Evolutionary conservation across 2,888 invertebrate genomes (phyloP), one percentile per base, ranked within the genome.

Genomic region (Calameuta idolon): DNA sequence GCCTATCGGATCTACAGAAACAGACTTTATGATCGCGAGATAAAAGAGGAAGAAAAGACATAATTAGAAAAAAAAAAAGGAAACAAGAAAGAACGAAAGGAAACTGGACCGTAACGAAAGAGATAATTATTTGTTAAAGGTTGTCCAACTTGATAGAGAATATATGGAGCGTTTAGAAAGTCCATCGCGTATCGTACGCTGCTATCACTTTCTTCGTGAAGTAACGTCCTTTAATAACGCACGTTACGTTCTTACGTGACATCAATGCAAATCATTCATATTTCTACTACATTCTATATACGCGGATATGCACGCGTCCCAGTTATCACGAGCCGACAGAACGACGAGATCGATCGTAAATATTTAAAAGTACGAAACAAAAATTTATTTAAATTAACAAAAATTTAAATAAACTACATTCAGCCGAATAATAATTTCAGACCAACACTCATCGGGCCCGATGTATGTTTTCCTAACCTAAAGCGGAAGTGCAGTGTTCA

Each of bases 131-230:
- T 71, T 71, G 33, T 33, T 23, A 34, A 71, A 71, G 69, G 31
- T 71, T 71, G 31, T 34, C 33, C 34, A 34, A 74, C 35, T 34
- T 35, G 74, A 74, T 34, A 12, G 37, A 55, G 55, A 55, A 35
- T 34, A 74, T 74, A 74, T 31, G 71, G 71, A 71, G 34, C 37
- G 74, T 34, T 40, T 74, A 74, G 74, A 74, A 74, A 74, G 74
- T 74, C 35, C 34, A 35, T 34, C 74, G 35, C n/a, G 74, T 34
- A 34, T 34, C 37, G 4, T 34, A 34, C 74, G 74, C 15, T 74
- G 74, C 74, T 40, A 35, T 74, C 74, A 34, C 74, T 74, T 74
- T 74, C 74, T 74, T 74, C 74, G 74, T 74, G 34, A 71, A 71
- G 71, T 71, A 71, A 71, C 71, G 31, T 31, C 71, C 31, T 71